phyloP scores from a whole-genome alignment of 1,140 invertebrate species.

The Nixonia krombeini region DNA sequence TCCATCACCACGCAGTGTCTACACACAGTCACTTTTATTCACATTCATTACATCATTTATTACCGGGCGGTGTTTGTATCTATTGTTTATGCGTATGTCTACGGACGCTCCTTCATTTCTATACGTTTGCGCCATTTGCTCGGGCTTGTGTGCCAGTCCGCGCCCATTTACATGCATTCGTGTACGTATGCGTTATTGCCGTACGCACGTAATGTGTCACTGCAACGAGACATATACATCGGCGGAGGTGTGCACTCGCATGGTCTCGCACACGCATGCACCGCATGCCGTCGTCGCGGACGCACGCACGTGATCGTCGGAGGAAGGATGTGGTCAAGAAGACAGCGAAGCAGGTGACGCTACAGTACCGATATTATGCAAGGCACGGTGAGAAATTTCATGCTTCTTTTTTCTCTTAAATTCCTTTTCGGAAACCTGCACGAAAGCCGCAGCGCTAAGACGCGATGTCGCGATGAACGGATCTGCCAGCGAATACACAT shows the following conservation, averaged over 20 bases:
- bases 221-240: constrained; percentile 35
- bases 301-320: constrained; percentile 36
- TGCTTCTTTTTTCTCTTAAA: constrained; percentile 15
- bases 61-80: too few relatives aligned
- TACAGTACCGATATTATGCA: constrained; percentile 49
- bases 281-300: constrained; percentile 32
- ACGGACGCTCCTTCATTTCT: too few relatives aligned
- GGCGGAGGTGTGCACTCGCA: constrained; percentile 28
- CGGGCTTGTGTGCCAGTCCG: not conserved
- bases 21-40: too few relatives aligned
- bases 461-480: too few relatives aligned
- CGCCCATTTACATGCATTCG: constrained; percentile 1
- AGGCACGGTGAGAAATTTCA: constrained; percentile 46
- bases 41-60: too few relatives aligned
- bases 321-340: constrained; percentile 55
- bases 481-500: too few relatives aligned
- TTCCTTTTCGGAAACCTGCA: too few relatives aligned
- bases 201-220: constrained; percentile 34
- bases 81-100: too few relatives aligned
- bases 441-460: constrained; percentile 1
- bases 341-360: too few relatives aligned
- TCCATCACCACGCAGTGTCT: too few relatives aligned
- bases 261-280: too few relatives aligned
- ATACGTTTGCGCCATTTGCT: too few relatives aligned
- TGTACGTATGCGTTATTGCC: constrained; percentile 33